Conservation (phyloP, 1,140 invertebrate species). For the Bombus waltoni region DNA sequence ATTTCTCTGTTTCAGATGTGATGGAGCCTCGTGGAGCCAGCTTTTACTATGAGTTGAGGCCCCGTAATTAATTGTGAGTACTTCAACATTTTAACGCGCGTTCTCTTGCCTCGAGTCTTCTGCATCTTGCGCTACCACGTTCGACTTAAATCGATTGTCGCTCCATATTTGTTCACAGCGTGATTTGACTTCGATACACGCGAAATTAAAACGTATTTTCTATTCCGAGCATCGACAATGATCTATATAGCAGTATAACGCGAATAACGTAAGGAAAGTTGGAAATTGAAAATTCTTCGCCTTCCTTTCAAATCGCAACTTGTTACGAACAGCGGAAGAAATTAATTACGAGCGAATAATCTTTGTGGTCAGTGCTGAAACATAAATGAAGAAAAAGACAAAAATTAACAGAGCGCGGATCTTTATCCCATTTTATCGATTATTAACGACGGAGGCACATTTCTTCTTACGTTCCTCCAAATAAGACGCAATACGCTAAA, state of each 20-base stretch:
- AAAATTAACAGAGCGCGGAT: neutral
- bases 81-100: neutral
- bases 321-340: neutral
- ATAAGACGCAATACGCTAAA: neutral
- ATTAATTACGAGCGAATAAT: neutral
- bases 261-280: neutral
- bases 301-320: neutral
- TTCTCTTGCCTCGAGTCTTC: too few species aligned
- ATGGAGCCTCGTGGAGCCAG: slow-evolving; percentile 75
- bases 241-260: too few species aligned
- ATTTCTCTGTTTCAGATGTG: slow-evolving; percentile 76
- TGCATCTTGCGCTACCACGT: too few species aligned
- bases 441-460: neutral
- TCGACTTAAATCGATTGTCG: neutral
- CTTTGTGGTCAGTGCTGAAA: too few species aligned
- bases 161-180: neutral
- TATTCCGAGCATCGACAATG: too few species aligned
- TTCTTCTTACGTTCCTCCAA: neutral
- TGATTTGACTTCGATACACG: too few species aligned
- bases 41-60: slow-evolving; percentile 80
- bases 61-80: slow-evolving; percentile 80
- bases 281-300: neutral
- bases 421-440: neutral
- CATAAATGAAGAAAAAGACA: neutral
- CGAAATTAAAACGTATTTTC: neutral